Percentiles rank a stretch among this genome's conserved stretches.
Conservation (phyloP, 2,113 vertebrate genomes). For the Arizona elegans region DNA sequence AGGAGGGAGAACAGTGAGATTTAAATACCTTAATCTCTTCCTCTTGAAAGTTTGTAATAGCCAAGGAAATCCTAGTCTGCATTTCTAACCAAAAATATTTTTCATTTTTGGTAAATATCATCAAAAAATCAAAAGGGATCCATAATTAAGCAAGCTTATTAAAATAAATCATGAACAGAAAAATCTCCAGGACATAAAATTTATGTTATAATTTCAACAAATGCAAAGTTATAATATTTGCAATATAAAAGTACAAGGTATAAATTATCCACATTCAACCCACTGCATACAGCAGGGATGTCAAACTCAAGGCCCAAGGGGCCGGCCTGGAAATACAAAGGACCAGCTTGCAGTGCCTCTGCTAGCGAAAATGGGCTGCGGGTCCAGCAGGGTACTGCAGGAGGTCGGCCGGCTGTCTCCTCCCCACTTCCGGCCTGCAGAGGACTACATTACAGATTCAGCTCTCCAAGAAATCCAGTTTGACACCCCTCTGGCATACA, state of each 20-base stretch:
- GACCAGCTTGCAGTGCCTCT: no score
- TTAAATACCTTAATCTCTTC: not conserved
- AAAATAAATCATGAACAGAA: not conserved
- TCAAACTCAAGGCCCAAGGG: no score
- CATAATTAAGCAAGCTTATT: not conserved
- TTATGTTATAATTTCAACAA: not conserved
- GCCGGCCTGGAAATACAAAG: no score
- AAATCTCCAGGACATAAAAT: not conserved
- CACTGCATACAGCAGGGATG: not conserved
- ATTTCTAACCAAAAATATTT: not conserved
- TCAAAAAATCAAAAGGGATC: not conserved
- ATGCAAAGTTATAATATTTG: not conserved
- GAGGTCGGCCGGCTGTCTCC: no score
- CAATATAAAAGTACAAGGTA: not conserved
- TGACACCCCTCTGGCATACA: not conserved
- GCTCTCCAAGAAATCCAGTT: no score
- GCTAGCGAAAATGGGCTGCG: no score
- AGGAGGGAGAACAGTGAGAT: not conserved
- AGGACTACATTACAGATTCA: no score
- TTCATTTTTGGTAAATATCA: not conserved
- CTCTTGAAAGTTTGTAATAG: not conserved
- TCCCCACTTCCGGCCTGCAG: no score
- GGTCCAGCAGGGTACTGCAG: no score
- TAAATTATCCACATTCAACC: not conserved
- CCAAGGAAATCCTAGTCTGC: not conserved